A percentile compares a stretch with the other conserved stretches of the same genome.
These are phyloP conservation scores for Halcyon senegalensis DNA, from an alignment of 2,113 vertebrate genomes.

Conservation along the genomic window DNA sequence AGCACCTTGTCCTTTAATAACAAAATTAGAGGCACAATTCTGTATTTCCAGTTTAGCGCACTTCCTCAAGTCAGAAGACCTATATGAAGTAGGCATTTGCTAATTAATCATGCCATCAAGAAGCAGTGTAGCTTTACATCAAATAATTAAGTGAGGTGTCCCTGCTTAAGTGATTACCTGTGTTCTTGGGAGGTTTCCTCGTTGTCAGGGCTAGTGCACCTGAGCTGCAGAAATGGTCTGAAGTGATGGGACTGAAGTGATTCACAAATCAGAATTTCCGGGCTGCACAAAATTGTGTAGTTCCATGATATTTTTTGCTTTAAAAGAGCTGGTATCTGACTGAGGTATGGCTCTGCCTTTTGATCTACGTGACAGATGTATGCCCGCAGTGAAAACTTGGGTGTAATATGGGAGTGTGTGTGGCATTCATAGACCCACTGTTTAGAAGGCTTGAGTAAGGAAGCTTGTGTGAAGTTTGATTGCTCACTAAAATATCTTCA, in stretches of 20 bases:
- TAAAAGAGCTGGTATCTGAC: neutral
- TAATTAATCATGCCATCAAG: neutral
- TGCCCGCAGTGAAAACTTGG: neutral
- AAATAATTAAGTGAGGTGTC: neutral
- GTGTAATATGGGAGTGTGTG: fast-evolving
- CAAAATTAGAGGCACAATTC: neutral
- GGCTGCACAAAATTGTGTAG: neutral
- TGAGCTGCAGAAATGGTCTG: neutral
- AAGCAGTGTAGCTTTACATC: neutral
- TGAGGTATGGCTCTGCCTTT: neutral
- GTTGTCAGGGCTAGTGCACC: neutral
- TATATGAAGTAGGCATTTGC: neutral
- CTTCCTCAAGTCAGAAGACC: neutral
- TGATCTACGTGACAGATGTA: neutral
- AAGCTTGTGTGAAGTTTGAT: neutral
- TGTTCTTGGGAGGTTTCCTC: neutral
- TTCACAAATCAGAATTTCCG: neutral
- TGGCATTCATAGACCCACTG: neutral
- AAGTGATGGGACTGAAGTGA: neutral
- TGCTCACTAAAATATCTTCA: neutral
- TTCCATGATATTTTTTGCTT: neutral
- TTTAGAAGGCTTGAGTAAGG: neutral
- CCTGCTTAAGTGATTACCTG: neutral
- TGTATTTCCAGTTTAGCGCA: neutral
- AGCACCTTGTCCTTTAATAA: neutral